Evolutionary conservation across 2,888 invertebrate genomes (phyloP).

Genomic region (Heteromurus nitidus): DNA sequence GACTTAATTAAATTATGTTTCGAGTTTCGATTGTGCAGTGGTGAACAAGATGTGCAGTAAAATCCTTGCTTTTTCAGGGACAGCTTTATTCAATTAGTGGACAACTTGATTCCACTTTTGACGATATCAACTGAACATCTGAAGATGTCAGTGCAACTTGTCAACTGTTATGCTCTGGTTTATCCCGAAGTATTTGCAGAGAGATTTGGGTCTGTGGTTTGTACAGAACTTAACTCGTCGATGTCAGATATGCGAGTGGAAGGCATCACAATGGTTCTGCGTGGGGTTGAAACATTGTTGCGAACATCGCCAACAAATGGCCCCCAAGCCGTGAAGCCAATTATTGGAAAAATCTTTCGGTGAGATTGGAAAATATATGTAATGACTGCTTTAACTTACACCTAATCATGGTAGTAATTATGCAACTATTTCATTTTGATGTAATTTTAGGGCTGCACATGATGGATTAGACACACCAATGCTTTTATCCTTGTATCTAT

Average conservation of each 20-base stretch:
- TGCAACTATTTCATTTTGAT: too few species aligned
- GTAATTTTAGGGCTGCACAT: conserved; percentile 79
- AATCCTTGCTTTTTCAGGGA: conserved; percentile 56
- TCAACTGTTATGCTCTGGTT: conserved; percentile 72
- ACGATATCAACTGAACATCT: conserved; percentile 72
- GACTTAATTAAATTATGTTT: not conserved
- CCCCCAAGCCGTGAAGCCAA: conserved; percentile 75
- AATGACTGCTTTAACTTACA: too few species aligned
- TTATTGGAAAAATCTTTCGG: conserved; percentile 73
- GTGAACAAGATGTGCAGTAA: not conserved
- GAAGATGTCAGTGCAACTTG: conserved; percentile 70
- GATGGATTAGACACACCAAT: conserved; percentile 83
- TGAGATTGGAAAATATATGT: conserved; percentile 25
- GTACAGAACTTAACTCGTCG: conserved; percentile 83
- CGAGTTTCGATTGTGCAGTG: not conserved
- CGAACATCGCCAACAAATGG: conserved; percentile 84
- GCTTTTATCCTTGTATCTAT: conserved; percentile 86
- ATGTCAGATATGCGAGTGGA: conserved; percentile 86
- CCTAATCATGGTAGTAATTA: too few species aligned
- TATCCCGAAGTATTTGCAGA: conserved; percentile 72
- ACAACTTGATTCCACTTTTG: conserved; percentile 71
- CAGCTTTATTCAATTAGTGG: conserved; percentile 69
- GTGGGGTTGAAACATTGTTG: conserved; percentile 85
- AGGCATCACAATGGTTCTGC: conserved; percentile 83
- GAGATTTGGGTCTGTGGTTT: conserved; percentile 78